Base-by-base conservation (phyloP, 2,797 vertebrate genomes). In the Neoniphon sammara region DNA sequence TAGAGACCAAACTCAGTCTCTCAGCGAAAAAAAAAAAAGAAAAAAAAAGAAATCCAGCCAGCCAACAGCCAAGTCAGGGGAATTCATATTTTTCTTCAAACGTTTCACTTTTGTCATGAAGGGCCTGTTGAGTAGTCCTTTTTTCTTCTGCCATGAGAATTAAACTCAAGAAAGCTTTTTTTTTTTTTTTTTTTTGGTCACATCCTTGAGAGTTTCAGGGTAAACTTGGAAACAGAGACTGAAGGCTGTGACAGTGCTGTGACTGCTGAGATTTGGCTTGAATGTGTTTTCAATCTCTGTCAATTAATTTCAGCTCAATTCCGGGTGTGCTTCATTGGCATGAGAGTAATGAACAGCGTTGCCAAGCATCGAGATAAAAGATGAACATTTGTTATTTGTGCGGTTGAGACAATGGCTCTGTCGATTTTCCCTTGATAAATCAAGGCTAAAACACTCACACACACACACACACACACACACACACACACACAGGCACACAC, bases 401-500 rank as follows among this genome's bases (percentile, higher is more conserved):
- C 11, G 36, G 1, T 7, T 39, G 36, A 34, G 31, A 5, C 4
- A 4, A 34, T 34, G 31, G 31, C 31, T 34, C 31, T 34, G 31
- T 34, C 31, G 2, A 34, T 7, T 34, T 34, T 4, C 31, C 31
- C 31, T 34, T 4, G 31, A 5, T 34, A 34, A 34, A 34, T 34
- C 50, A 53, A 34, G 11, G 27, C 27, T 17, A 18, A 25, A 31
- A 59, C 36, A 58, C 36, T 54, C 36, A 23, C 12, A 46, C 2
- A 15, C 6, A n/a, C 8, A 46, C 21, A 62, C 55, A 27, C 39
- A 47, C 4, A 56, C 36, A 66, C 18, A 42, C 63, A 21, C 49
- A 66, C 63, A 53, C 20, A 58, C 49, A 55, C 12, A 44, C 6
- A 30, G n/a, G 11, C 76, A 88, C 89, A 83, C 85, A 83, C 80